Percentiles rank a stretch among this genome's conserved stretches.
Evolutionary conservation across 2,888 invertebrate genomes (phyloP).

Genomic region (Tanytarsus gracilentus): DNA sequence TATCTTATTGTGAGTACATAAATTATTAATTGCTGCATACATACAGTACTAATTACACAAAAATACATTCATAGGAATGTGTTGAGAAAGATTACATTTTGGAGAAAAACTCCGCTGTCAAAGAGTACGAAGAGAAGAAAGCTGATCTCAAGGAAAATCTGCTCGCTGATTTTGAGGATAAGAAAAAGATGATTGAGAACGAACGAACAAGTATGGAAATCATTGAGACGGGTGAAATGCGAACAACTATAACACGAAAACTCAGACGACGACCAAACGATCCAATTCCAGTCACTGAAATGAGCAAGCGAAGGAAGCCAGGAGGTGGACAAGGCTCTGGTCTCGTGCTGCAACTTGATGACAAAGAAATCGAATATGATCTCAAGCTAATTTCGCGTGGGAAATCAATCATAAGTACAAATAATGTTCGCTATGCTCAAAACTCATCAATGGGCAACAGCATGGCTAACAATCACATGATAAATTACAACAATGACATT

Average conservation of each 20-base stretch:
- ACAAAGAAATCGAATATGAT: conserved; percentile 80
- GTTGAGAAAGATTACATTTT: conserved; percentile 78
- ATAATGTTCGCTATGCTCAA: conserved; percentile 4
- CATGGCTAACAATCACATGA: not conserved
- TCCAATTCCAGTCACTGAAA: conserved; percentile 75
- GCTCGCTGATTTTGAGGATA: conserved; percentile 86
- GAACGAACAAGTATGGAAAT: conserved; percentile 84
- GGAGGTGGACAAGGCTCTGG: conserved; percentile 56
- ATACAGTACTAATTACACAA: too few relatives aligned
- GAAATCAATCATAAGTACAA: conserved; percentile 38
- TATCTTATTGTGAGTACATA: conserved; percentile 67
- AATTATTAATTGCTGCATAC: too few relatives aligned
- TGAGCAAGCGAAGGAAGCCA: conserved; percentile 74
- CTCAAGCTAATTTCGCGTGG: conserved; percentile 66
- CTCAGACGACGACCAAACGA: conserved; percentile 87
- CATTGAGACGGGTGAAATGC: conserved; percentile 79
- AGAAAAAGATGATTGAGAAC: conserved; percentile 76
- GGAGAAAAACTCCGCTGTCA: conserved; percentile 80
- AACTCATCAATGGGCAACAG: not conserved
- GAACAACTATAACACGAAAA: conserved; percentile 92
- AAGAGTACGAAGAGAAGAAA: conserved; percentile 93
- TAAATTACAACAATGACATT: conserved; percentile 26
- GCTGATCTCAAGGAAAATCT: conserved; percentile 79
- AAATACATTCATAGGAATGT: too few relatives aligned
- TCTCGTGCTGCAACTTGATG: conserved; percentile 78